phyloP scores from a whole-genome alignment of 2,888 invertebrate species.

The Rapana venosa region DNA sequence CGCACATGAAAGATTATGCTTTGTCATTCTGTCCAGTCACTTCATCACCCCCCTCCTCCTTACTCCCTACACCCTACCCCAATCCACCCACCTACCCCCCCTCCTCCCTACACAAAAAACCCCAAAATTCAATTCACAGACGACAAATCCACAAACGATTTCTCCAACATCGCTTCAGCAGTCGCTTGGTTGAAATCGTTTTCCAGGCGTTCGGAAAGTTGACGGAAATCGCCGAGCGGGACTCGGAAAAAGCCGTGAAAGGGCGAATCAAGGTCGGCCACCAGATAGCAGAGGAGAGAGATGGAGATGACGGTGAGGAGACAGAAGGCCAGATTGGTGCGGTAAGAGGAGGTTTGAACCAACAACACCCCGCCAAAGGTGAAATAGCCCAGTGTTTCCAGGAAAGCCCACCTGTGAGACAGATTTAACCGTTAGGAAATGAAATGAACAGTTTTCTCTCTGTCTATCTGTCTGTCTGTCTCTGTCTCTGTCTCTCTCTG shows the following conservation, averaged over 20 bases:
- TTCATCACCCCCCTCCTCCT: neutral
- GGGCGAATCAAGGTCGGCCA: constrained; percentile 59
- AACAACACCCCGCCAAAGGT: constrained; percentile 63
- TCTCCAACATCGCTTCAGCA: neutral
- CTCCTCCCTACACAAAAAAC: neutral
- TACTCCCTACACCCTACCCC: neutral
- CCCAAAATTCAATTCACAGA: neutral
- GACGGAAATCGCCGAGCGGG: constrained; percentile 53
- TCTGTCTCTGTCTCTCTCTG: neutral
- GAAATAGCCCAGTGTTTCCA: constrained; percentile 65
- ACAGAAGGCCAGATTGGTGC: constrained; percentile 62
- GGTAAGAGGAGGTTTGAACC: constrained; percentile 57
- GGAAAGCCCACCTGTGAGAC: constrained; percentile 48
- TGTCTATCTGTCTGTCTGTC: neutral
- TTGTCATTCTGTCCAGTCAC: neutral
- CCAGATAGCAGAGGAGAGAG: constrained; percentile 61
- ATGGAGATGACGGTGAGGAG: constrained; percentile 65
- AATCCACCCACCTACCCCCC: neutral
- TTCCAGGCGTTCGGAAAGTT: constrained; percentile 52
- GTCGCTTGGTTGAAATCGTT: neutral
- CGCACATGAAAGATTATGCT: neutral
- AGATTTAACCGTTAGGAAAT: neutral
- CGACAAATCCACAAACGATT: neutral
- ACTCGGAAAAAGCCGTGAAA: constrained; percentile 61
- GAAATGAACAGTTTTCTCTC: neutral